phyloP scores from a whole-genome alignment of 2,797 vertebrate species.

The Cichlasoma orientale region DNA sequence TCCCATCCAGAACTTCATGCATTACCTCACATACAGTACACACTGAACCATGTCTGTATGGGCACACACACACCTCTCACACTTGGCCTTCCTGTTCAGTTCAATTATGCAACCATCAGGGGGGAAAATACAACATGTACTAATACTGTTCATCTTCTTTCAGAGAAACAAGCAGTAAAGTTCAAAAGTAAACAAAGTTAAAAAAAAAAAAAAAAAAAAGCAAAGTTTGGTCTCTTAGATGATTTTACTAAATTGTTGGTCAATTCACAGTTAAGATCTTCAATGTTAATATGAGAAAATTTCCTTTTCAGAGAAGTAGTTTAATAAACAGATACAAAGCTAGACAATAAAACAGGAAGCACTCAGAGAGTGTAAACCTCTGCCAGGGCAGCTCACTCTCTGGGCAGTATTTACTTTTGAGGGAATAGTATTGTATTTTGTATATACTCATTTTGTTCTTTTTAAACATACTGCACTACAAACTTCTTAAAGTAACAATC shows the following conservation, averaged over 20 bases:
- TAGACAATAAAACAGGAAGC: neutral
- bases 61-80: slow-evolving; percentile 4
- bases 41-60: slow-evolving; percentile 14
- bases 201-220: neutral
- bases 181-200: neutral
- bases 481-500: too few species aligned
- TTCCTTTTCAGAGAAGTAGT: too few species aligned
- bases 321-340: neutral
- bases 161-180: too few species aligned
- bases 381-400: too few species aligned
- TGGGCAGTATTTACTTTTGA: too few species aligned
- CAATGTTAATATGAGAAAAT: neutral
- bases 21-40: slow-evolving; percentile 53
- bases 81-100: neutral
- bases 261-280: neutral
- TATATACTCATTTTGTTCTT: too few species aligned
- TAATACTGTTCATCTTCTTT: too few species aligned
- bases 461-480: too few species aligned
- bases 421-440: too few species aligned
- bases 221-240: neutral
- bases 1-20: slow-evolving; percentile 15
- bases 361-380: too few species aligned
- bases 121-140: neutral
- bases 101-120: neutral
- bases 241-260: neutral